Conservation (phyloP, 2,888 invertebrate species). For the Sinotaia quadrata region DNA sequence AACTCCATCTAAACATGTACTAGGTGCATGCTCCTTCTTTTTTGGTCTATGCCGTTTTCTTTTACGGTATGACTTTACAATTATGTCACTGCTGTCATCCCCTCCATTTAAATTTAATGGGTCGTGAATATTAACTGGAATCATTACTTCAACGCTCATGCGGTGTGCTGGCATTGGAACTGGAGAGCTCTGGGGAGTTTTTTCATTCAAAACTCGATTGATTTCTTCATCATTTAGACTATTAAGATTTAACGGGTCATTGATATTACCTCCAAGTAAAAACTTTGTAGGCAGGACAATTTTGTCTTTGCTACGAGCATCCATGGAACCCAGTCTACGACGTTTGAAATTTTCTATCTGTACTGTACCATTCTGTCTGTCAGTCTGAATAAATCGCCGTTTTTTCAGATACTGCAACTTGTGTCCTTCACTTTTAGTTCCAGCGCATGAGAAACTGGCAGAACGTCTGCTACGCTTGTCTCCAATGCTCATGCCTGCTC, state of each 20-base stretch:
- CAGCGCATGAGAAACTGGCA: background rate
- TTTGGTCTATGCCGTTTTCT: constrained; percentile 42
- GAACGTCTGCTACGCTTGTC: background rate
- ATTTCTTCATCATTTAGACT: constrained; percentile 79
- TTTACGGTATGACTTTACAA: constrained; percentile 6
- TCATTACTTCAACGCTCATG: constrained; percentile 87
- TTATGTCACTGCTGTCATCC: constrained; percentile 46
- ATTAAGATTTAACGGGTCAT: constrained; percentile 93
- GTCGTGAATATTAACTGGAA: constrained; percentile 93
- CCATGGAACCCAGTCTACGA: background rate
- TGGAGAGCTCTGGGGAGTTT: constrained; percentile 93
- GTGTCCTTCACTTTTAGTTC: background rate
- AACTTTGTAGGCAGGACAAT: constrained; percentile 7
- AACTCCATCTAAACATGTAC: too few relatives aligned
- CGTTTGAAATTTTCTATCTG: background rate
- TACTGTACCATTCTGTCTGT: constrained; percentile 2
- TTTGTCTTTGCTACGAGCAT: background rate
- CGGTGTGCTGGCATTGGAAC: constrained; percentile 86
- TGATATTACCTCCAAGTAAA: constrained; percentile 92
- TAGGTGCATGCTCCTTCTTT: constrained; percentile 41
- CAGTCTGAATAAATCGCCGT: background rate
- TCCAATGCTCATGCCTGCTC: background rate
- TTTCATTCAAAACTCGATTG: constrained; percentile 78
- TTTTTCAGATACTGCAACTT: constrained; percentile 1
- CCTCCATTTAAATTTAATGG: constrained; percentile 83